A percentile compares a stretch with the other conserved stretches of the same genome.
Conservation (phyloP, 1,140 invertebrate species). For the Ceratina australensis region DNA sequence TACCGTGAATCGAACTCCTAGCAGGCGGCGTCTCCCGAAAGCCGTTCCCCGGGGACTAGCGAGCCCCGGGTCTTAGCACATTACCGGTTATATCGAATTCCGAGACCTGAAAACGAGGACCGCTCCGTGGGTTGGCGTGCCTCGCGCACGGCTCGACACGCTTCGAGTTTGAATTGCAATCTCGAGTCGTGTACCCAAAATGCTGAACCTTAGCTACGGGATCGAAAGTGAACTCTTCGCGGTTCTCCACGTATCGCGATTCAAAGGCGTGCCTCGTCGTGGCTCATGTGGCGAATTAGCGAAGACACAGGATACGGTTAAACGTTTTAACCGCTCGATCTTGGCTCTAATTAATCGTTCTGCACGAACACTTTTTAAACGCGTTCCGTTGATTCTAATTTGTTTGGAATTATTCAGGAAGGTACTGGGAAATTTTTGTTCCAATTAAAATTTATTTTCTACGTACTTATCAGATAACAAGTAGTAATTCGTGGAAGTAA, state of each 20-base stretch:
- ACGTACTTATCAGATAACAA: too few relatives aligned
- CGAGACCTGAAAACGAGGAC: constrained; percentile 37
- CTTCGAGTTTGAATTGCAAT: background rate
- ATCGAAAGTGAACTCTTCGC: background rate
- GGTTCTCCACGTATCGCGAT: background rate
- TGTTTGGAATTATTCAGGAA: too few relatives aligned
- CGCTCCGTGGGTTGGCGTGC: constrained; percentile 29
- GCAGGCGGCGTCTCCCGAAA: background rate
- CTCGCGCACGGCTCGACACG: background rate
- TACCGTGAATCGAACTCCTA: constrained; percentile 67
- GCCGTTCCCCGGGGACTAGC: constrained; percentile 21
- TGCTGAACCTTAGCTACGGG: background rate
- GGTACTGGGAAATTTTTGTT: too few relatives aligned
- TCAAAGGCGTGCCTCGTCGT: background rate
- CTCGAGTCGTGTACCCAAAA: background rate
- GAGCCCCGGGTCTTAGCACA: constrained; percentile 39
- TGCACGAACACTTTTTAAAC: too few relatives aligned
- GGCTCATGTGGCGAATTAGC: background rate
- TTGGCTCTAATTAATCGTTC: too few relatives aligned
- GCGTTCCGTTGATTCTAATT: too few relatives aligned
- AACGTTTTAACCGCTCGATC: background rate
- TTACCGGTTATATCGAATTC: constrained; percentile 56
- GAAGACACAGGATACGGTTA: background rate
- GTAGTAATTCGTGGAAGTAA: too few relatives aligned
- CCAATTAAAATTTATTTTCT: too few relatives aligned